Evolutionary conservation across 2,888 invertebrate genomes (phyloP).

Genomic region (Diogma glabrata): DNA sequence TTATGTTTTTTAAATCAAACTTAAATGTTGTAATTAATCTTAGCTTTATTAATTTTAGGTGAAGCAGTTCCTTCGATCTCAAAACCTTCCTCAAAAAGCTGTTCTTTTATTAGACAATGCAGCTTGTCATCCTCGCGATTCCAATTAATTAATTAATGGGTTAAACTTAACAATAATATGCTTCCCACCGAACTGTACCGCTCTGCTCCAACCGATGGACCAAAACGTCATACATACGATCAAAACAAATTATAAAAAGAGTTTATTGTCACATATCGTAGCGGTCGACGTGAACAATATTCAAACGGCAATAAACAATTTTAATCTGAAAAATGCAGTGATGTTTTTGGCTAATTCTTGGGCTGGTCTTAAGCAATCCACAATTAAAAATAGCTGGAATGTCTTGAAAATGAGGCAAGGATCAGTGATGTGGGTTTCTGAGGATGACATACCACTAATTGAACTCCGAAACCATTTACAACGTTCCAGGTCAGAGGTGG

Average conservation of each 20-base stretch:
- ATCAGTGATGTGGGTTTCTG: not conserved
- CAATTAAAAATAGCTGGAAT: not conserved
- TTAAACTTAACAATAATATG: slow-evolving; percentile 11
- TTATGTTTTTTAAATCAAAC: not conserved
- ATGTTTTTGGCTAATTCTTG: not conserved
- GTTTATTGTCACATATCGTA: not conserved
- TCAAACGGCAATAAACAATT: not conserved
- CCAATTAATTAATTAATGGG: slow-evolving; percentile 11
- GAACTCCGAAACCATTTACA: not conserved
- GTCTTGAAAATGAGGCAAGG: not conserved
- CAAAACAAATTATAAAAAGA: slow-evolving; percentile 9
- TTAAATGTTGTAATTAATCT: not conserved
- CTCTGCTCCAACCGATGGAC: slow-evolving; percentile 19
- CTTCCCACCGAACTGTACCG: too few species aligned
- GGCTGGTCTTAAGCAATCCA: not conserved
- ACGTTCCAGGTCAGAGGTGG: not conserved
- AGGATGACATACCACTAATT: not conserved
- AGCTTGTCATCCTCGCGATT: slow-evolving; percentile 13
- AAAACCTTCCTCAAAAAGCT: not conserved
- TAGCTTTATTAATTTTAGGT: not conserved
- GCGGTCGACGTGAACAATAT: not conserved
- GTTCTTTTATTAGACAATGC: not conserved
- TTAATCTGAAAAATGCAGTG: not conserved
- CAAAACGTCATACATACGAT: slow-evolving; percentile 15
- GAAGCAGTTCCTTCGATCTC: not conserved